Evolutionary conservation across 2,888 invertebrate species (phyloP), one percentile per base, ranked within the genome.

Genomic region (Dasypolia templi): DNA sequence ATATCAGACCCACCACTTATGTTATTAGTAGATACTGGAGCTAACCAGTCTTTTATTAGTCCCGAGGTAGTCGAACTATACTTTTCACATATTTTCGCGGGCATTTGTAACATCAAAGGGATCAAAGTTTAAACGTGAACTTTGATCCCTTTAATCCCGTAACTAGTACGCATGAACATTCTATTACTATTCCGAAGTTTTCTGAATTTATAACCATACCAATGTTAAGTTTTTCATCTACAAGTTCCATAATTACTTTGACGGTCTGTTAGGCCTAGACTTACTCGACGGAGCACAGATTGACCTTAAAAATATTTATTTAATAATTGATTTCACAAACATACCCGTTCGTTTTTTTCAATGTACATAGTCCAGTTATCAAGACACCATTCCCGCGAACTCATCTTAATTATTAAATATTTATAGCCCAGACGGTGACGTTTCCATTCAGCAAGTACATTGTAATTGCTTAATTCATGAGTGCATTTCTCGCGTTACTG

Each of bases 211-310:
- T 26, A 58, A 58, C 14, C 32, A 19, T 2, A 44, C 32, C 7
- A 56, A 56, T 42, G 22, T 67, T 1, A 55, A 59, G 29, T 66
- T 56, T 44, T 56, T 42, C 14, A 44, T 66, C 2, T 56, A 56
- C 32, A n/a, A 9, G 2, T 58, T 67, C 5, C 67, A 67, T 42
- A 58, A 67, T 11, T 32, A 58, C 17, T 67, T 67, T 32, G 67
- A 58, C 6, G 67, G 67, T 11, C n/a, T 67, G n/a, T 5, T 56
- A 58, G 56, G 56, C 4, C 22, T 64, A 51, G 64, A 51, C 17
- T 64, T 65, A 53, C 35, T 65, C n/a, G 51, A 65, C 32, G 42
- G 53, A 39, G 53, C 39, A n/a, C 65, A 65, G 6, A 66, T 66
- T 66, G 65, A 55, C 55, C 19, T 35, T 22, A 55, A 66, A 66